Conservation (phyloP, 2,797 vertebrate species). For the Thripadectes ignobilis region DNA sequence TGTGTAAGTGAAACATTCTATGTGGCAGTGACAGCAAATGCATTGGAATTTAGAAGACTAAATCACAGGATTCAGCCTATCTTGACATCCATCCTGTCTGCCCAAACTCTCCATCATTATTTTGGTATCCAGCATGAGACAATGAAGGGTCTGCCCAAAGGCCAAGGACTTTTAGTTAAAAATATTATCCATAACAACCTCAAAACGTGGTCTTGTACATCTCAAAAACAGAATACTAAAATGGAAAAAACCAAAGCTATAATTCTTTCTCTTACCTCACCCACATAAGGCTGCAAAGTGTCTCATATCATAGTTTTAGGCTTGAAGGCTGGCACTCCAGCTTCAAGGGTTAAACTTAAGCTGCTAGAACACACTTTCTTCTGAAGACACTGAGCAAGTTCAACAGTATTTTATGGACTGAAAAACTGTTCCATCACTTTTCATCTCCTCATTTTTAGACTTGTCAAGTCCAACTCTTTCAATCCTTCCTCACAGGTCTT, state of each 20-base stretch:
- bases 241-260: neutral
- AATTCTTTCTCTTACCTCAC: neutral
- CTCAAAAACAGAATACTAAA: neutral
- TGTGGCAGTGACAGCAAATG: neutral
- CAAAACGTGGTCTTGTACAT: neutral
- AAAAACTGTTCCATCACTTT: neutral
- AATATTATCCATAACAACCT: neutral
- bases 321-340: neutral
- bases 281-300: neutral
- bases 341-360: neutral
- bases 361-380: neutral
- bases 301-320: neutral
- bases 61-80: neutral
- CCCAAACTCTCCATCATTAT: neutral
- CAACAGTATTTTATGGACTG: neutral
- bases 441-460: neutral
- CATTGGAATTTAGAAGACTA: neutral
- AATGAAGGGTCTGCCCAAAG: neutral
- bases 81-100: neutral
- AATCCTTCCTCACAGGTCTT: neutral
- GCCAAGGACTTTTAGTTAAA: neutral
- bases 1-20: neutral
- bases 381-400: neutral
- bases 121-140: neutral
- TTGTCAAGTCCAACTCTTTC: neutral